These are phyloP conservation scores for Brachyptera putata DNA, from an alignment of 2,888 invertebrate genomes.

Conservation along the genomic window DNA sequence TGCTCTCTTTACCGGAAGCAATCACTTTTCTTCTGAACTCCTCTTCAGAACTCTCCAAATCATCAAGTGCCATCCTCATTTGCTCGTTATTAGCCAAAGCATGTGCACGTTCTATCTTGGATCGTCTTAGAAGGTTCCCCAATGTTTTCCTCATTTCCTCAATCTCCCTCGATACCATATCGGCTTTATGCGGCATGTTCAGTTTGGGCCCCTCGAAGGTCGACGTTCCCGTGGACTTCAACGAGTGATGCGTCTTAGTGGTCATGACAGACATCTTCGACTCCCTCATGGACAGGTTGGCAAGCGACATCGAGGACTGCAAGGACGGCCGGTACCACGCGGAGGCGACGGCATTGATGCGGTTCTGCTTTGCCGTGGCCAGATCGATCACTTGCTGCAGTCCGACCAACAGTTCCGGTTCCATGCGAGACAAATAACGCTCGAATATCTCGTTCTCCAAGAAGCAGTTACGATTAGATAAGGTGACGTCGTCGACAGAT, in stretches of 20 bases:
- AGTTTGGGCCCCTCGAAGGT: background rate
- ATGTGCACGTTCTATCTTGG: background rate
- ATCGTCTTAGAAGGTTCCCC: background rate
- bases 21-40: background rate
- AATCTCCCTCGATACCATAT: background rate
- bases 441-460: background rate
- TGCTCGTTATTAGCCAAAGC: background rate
- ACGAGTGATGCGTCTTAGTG: background rate
- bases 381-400: background rate
- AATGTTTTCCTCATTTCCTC: background rate
- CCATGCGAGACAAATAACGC: background rate
- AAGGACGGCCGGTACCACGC: background rate
- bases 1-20: background rate
- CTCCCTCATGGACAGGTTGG: background rate
- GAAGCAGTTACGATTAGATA: background rate
- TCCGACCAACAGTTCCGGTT: background rate
- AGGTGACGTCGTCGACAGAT: background rate
- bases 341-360: background rate
- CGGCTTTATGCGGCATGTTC: background rate
- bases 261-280: background rate
- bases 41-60: background rate
- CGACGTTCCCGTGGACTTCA: too few species aligned
- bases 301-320: background rate
- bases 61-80: background rate
- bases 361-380: background rate